phyloP scores from a whole-genome alignment of 2,888 invertebrate species.

The Cerastis rubricosa region DNA sequence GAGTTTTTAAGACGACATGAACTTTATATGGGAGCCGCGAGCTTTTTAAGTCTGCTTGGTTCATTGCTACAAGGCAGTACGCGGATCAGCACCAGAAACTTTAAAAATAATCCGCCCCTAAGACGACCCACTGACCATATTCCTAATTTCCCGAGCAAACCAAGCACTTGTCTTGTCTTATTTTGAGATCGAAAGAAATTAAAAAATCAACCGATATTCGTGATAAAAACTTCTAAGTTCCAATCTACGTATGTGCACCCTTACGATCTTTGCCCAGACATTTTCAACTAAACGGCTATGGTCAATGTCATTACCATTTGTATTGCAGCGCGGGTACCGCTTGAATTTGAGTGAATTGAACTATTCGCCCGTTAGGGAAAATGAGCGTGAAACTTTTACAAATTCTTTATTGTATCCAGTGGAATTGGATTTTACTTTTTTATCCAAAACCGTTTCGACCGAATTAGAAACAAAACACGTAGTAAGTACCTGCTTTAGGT shows the following conservation, averaged over 20 bases:
- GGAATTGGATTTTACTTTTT: conserved; percentile 35
- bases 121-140: no score
- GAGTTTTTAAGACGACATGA: neutral
- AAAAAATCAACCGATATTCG: neutral
- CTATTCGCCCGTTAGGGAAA: conserved; percentile 49
- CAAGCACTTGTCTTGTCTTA: neutral
- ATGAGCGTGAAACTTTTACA: conserved; percentile 32
- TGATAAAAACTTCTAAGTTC: no score
- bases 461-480: neutral
- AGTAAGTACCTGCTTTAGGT: conserved; percentile 9
- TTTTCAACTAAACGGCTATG: conserved; percentile 13
- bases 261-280: conserved; percentile 12
- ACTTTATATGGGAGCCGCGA: neutral
- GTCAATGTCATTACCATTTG: conserved; percentile 51
- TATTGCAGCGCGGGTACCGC: conserved; percentile 41
- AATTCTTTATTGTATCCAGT: conserved; percentile 21
- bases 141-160: no score
- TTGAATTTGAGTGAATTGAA: conserved; percentile 40
- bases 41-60: neutral
- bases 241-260: neutral
- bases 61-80: neutral
- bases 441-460: neutral
- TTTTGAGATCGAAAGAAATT: neutral
- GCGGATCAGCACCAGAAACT: no score
- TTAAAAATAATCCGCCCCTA: no score